A percentile compares a stretch with the other conserved stretches of the same genome.
Evolutionary conservation across 2,113 vertebrate species (phyloP).

Genomic region (Pampusana beccarii): DNA sequence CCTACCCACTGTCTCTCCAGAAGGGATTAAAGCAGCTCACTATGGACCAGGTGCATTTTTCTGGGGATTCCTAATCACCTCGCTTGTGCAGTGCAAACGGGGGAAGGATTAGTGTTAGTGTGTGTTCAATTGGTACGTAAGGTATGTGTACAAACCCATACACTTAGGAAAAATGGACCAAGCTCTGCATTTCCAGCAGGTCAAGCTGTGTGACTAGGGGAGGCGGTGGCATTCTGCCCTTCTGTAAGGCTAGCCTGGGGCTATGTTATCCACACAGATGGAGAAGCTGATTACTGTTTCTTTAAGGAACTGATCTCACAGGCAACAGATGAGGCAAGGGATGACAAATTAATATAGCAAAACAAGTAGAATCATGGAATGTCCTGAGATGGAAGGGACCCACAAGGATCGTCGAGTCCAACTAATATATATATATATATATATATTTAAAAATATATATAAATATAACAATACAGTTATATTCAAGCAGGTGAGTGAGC

Average conservation of each 20-base stretch:
- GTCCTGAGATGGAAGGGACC: no score
- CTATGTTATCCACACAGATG: neutral
- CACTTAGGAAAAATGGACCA: neutral
- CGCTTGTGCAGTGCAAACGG: neutral
- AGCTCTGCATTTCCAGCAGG: neutral
- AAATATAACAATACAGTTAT: neutral
- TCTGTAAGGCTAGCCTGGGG: neutral
- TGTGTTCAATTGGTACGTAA: neutral
- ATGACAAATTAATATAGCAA: neutral
- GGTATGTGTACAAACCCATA: neutral
- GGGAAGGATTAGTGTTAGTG: neutral
- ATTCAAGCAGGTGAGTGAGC: neutral
- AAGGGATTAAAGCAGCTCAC: neutral
- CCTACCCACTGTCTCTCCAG: neutral
- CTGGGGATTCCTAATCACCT: neutral
- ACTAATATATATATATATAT: no score
- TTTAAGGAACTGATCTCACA: neutral
- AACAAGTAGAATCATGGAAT: neutral
- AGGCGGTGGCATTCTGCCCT: rapidly evolving
- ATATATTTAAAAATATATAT: no score
- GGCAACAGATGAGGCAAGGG: neutral
- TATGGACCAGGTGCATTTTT: neutral
- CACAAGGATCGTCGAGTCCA: no score
- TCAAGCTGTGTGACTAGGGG: neutral
- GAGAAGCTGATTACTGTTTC: neutral